phyloP scores from a whole-genome alignment of 2,888 invertebrate species.

The Neoascia interrupta region DNA sequence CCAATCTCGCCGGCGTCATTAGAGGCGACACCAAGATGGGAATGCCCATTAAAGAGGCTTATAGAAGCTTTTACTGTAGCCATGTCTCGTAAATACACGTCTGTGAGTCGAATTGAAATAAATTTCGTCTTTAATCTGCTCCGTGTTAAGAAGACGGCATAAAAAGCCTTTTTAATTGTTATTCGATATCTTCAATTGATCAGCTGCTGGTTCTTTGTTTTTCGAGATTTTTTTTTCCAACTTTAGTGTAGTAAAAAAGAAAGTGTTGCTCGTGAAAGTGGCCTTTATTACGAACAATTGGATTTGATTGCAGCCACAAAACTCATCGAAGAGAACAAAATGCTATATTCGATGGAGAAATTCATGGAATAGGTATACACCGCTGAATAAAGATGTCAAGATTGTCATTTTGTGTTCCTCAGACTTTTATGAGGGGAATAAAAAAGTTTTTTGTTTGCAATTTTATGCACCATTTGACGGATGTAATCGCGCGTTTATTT shows the following conservation, averaged over 20 bases:
- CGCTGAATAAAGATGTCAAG: too few species aligned
- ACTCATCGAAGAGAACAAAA: too few species aligned
- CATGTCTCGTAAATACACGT: not conserved
- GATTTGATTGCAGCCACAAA: not conserved
- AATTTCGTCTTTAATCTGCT: not conserved
- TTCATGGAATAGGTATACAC: too few species aligned
- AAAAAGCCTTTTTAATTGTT: too few species aligned
- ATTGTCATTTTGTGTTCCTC: too few species aligned
- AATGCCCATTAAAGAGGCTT: not conserved
- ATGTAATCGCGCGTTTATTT: too few species aligned
- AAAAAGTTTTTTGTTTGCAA: too few species aligned
- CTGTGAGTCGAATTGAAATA: not conserved
- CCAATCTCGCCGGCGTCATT: slow-evolving; percentile 12
- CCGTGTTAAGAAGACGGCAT: too few species aligned
- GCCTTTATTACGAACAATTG: slow-evolving; percentile 14
- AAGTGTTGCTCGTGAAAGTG: slow-evolving; percentile 33
- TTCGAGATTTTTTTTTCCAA: not conserved
- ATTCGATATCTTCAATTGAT: slow-evolving; percentile 4
- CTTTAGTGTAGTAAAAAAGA: slow-evolving; percentile 2
- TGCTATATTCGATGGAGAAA: too few species aligned
- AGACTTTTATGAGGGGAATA: too few species aligned
- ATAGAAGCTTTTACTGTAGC: not conserved
- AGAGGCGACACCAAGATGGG: not conserved
- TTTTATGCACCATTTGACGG: too few species aligned
- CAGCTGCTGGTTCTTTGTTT: not conserved